Evolutionary conservation across 2,888 invertebrate genomes (phyloP), one percentile per base, ranked within the genome.

Genomic region (Lamproptera curius): DNA sequence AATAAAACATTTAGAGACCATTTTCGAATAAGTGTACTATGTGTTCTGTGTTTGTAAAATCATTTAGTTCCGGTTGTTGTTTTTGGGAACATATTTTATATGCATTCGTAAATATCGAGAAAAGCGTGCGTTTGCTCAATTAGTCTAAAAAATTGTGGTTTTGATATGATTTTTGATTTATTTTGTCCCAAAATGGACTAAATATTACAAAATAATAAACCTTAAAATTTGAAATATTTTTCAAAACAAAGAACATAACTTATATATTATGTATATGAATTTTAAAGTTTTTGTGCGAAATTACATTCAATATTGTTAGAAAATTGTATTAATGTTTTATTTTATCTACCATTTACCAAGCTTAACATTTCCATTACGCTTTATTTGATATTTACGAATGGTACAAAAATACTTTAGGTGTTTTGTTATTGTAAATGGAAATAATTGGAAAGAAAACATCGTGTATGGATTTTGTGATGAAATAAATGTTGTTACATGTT

Each of bases 381-480:
- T 50, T 10, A 54, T 58, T 62, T 54, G 63, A 66, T 62, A 65
- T 70, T 65, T 59, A 62, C 55, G 63, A 59, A 58, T 58, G 46
- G n/a, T n/a, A 6, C 11, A 44, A 47, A 42, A 55, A 26, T 44
- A 48, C 58, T 58, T 51, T 61, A 61, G 59, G 62, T 62, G 61
- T 65, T 71, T 69, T 69, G 68, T 55, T 69, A 51, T 65, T 65
- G 60, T 76, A 73, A 75, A 73, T 60, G 70, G 70, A 74, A 72
- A 56, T 67, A 74, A 76, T 74, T 75, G 73, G n/a, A 59, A 70
- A 67, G 67, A 63, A 69, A 69, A 59, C 64, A 67, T 73, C 72
- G 70, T 72, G 67, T 69, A 66, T 62, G 63, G 66, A 62, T 61
- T 62, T 73, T 73, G 60, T 70, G 76, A 71, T 75, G 74, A 71